These are phyloP conservation scores for Empidonax traillii DNA, from an alignment of 2,113 vertebrate genomes.

Conservation along the genomic window DNA sequence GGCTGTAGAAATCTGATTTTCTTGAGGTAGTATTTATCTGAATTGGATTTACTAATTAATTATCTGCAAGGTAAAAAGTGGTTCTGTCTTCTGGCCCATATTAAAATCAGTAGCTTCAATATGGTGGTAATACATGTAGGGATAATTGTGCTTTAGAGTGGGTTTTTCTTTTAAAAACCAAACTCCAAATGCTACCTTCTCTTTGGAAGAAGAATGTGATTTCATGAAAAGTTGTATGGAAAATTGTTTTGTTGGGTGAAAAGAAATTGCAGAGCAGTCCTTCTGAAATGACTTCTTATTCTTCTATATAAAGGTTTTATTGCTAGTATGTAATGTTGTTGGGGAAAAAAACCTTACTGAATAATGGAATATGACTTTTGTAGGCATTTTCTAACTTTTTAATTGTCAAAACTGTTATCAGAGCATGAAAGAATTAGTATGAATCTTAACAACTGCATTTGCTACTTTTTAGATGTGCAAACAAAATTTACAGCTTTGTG, in stretches of 20 bases:
- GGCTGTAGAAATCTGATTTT: not conserved
- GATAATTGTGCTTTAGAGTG: not conserved
- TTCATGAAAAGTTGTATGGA: not conserved
- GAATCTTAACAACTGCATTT: not conserved
- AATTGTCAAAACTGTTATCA: not conserved
- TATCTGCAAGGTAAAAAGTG: not conserved
- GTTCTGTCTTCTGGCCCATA: not conserved
- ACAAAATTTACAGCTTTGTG: not conserved
- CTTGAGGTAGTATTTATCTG: not conserved
- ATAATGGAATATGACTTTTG: not conserved
- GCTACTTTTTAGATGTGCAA: not conserved
- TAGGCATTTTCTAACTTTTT: not conserved
- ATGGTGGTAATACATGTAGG: not conserved
- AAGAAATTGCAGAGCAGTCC: not conserved
- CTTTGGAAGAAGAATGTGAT: not conserved
- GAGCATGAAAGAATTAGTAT: not conserved
- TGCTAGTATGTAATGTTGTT: not conserved
- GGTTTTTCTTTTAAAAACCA: not conserved
- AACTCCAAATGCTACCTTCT: not conserved
- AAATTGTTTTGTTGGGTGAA: not conserved
- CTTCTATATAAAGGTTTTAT: not conserved
- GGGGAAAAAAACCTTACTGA: not conserved
- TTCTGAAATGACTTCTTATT: not conserved
- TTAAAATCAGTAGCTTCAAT: not conserved
- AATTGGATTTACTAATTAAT: not conserved